Percentiles rank a stretch among this genome's conserved stretches.
These are phyloP conservation scores for Abramis brama DNA, from an alignment of 2,113 vertebrate species.

Conservation along the genomic window DNA sequence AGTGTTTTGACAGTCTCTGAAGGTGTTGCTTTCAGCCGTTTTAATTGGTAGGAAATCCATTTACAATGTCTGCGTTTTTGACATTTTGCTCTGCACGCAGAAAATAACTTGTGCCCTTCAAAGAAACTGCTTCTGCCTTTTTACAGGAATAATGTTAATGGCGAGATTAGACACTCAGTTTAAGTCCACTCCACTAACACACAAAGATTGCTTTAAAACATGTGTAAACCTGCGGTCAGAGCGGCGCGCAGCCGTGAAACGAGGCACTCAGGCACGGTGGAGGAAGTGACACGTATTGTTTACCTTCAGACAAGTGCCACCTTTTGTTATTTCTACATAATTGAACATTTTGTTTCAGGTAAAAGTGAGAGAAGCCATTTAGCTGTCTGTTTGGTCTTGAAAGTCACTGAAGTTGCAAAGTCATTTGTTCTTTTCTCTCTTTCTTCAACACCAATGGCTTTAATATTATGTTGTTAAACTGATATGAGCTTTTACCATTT, in stretches of 20 bases:
- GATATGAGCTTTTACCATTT: not conserved
- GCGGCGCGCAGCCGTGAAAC: not conserved
- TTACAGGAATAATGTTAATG: conserved; percentile 9
- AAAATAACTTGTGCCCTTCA: conserved; percentile 33
- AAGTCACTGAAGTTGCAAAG: not conserved
- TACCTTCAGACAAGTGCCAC: conserved; percentile 49
- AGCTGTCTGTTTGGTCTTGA: not conserved
- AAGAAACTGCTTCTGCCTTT: not conserved
- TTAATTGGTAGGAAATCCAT: conserved; percentile 43
- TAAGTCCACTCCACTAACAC: not conserved
- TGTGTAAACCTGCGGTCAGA: not conserved
- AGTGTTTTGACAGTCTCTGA: conserved; percentile 28
- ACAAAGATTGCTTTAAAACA: not conserved
- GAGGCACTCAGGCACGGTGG: not conserved
- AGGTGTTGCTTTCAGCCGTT: conserved; percentile 29
- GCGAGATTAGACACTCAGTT: not conserved
- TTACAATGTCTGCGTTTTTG: not conserved
- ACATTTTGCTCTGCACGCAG: conserved; percentile 17
- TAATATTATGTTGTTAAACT: not conserved
- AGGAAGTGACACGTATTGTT: conserved; percentile 6
- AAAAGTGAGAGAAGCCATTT: conserved; percentile 30
- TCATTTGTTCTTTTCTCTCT: not conserved
- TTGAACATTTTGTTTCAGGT: conserved; percentile 28
- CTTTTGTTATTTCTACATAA: conserved; percentile 51
- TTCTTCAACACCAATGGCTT: not conserved